phyloP scores from a whole-genome alignment of 2,113 vertebrate species.

The Ahaetulla prasina region DNA sequence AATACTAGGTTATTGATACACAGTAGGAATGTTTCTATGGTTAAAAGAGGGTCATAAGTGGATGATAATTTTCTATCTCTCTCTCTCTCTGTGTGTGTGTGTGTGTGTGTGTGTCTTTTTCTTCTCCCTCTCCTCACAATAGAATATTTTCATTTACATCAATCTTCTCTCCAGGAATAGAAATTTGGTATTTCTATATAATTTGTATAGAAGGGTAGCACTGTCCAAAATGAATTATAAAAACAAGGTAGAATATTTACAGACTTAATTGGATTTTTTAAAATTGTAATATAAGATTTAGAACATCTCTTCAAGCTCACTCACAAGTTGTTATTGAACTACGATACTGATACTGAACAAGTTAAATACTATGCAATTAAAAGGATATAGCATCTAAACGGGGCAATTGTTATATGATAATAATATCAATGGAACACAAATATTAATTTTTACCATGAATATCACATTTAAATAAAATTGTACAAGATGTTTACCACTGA shows the following conservation, averaged over 20 bases:
- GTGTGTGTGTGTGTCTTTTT: not conserved
- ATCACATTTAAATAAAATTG: not conserved
- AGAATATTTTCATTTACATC: not conserved
- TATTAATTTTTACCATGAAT: not conserved
- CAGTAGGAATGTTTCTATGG: not conserved
- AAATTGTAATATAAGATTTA: not conserved
- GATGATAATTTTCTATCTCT: no score
- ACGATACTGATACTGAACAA: not conserved
- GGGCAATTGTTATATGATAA: not conserved
- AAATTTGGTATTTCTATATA: not conserved
- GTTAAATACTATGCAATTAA: not conserved
- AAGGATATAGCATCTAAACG: not conserved
- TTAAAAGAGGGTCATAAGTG: not conserved
- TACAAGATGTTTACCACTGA: not conserved
- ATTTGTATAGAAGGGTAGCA: not conserved
- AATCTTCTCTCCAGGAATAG: not conserved
- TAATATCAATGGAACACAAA: not conserved
- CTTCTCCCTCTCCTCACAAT: not conserved
- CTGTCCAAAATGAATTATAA: not conserved
- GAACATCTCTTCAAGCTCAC: not conserved
- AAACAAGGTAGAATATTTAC: not conserved
- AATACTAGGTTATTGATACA: not conserved
- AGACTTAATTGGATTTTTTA: not conserved
- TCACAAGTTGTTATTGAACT: not conserved
- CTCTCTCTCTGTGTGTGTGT: no score